These are phyloP conservation scores for Gulo gulo DNA, from an alignment of 2,113 vertebrate species.

Conservation along the genomic window DNA sequence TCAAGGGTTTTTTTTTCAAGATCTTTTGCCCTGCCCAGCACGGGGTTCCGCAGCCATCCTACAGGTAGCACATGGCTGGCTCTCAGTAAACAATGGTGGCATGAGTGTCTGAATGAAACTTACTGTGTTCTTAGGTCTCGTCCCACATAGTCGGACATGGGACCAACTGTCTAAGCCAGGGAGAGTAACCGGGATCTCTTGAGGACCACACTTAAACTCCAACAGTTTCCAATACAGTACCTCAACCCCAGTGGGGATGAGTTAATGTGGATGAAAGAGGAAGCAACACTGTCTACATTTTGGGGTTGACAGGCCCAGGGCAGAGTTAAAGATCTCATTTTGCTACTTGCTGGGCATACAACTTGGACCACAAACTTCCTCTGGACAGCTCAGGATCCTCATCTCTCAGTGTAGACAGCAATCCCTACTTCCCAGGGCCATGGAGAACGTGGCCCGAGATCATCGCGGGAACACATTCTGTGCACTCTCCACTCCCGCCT, in stretches of 20 bases:
- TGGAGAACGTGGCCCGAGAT: accelerated
- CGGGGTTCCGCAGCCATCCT: no score
- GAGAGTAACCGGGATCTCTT: neutral
- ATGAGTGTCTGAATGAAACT: neutral
- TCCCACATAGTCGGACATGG: neutral
- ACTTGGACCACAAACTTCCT: neutral
- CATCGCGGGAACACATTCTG: accelerated
- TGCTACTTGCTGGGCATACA: neutral
- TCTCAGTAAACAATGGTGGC: neutral
- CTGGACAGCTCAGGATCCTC: neutral
- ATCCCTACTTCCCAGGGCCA: neutral
- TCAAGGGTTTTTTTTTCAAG: neutral
- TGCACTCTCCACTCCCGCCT: neutral
- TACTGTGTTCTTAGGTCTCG: neutral
- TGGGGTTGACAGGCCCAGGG: neutral
- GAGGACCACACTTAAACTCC: neutral
- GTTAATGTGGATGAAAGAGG: neutral
- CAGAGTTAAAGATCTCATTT: neutral
- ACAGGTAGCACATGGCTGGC: neutral
- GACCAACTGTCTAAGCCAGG: neutral
- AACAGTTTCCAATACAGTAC: neutral
- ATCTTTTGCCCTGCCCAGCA: neutral
- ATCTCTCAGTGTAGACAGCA: neutral
- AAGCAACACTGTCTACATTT: neutral
- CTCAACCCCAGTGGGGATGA: neutral